phyloP scores from a whole-genome alignment of 2,113 vertebrate species.

The Forbesichthys papilliferus region DNA sequence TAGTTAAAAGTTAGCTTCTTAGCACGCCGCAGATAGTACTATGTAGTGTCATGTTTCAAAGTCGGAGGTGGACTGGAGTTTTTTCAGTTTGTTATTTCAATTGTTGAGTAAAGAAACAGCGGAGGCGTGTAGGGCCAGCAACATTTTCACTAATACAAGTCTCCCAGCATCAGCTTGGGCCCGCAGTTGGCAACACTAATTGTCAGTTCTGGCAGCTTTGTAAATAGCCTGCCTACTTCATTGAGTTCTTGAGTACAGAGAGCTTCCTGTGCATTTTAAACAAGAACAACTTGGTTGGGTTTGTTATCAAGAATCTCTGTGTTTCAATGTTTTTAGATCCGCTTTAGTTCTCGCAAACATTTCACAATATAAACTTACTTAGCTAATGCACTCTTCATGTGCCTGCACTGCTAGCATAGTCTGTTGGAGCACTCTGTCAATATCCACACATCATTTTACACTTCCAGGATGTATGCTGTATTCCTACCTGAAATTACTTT shows the following conservation, averaged over 20 bases:
- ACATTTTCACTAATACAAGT: neutral
- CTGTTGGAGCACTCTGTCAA: conserved; percentile 70
- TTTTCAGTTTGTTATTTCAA: conserved; percentile 30
- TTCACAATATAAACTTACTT: conserved; percentile 69
- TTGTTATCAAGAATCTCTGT: conserved; percentile 41
- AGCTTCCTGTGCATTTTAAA: conserved; percentile 43
- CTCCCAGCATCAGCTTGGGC: no score
- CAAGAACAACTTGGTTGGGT: conserved; percentile 11
- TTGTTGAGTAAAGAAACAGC: conserved; percentile 27
- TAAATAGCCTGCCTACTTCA: conserved; percentile 53
- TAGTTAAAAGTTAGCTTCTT: conserved; percentile 53
- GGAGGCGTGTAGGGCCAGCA: neutral
- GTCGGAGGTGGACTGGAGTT: conserved; percentile 39
- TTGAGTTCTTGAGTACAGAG: conserved; percentile 41
- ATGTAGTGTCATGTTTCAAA: conserved; percentile 50
- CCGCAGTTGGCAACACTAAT: conserved; percentile 8
- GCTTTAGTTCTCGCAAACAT: conserved; percentile 69
- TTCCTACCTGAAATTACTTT: conserved; percentile 43
- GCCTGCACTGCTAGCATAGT: conserved; percentile 75
- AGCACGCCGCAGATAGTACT: conserved; percentile 55
- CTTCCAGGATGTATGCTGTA: conserved; percentile 63
- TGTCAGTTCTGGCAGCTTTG: conserved; percentile 66
- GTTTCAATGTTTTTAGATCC: conserved; percentile 65
- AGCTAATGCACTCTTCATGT: conserved; percentile 69
- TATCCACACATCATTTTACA: conserved; percentile 74